Evolutionary conservation across 2,797 vertebrate species (phyloP).

Genomic region (Lindbergichthys nudifrons): DNA sequence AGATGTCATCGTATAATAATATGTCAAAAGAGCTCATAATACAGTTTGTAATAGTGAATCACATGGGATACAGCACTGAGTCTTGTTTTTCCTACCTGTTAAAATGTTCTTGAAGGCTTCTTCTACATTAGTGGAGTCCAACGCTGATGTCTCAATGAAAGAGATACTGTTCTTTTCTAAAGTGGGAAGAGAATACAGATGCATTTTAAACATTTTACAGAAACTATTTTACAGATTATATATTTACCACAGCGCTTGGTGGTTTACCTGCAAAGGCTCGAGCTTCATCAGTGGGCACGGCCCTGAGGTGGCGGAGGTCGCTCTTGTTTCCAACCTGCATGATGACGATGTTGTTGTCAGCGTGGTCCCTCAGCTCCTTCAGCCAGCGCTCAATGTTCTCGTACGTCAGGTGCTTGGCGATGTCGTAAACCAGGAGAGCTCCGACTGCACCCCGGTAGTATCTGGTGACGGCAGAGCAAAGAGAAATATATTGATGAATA

Average conservation of each 20-base stretch:
- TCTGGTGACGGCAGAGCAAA: constrained; percentile 66
- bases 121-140: constrained; percentile 98
- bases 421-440: constrained; percentile 95
- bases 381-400: constrained; percentile 98
- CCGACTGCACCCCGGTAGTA: constrained; percentile 96
- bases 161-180: constrained; percentile 97
- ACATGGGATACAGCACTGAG: no score
- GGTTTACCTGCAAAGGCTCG: constrained; percentile 91
- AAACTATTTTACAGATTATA: neutral
- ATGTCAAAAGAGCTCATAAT: no score
- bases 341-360: constrained; percentile 97
- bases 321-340: constrained; percentile 99
- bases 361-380: constrained; percentile 95
- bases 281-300: constrained; percentile 95
- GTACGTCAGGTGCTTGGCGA: constrained; percentile 96
- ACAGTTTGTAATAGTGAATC: no score
- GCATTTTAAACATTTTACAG: neutral
- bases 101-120: constrained; percentile 99
- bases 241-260: fast-evolving
- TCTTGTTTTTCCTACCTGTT: constrained; percentile 84
- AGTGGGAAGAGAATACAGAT: constrained; percentile 40
- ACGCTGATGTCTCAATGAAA: constrained; percentile 97
- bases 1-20: no score
- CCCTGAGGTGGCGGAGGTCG: constrained; percentile 93
- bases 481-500: no score